Base-by-base conservation (phyloP, 2,888 invertebrate genomes). In the Orthosia cruda region DNA sequence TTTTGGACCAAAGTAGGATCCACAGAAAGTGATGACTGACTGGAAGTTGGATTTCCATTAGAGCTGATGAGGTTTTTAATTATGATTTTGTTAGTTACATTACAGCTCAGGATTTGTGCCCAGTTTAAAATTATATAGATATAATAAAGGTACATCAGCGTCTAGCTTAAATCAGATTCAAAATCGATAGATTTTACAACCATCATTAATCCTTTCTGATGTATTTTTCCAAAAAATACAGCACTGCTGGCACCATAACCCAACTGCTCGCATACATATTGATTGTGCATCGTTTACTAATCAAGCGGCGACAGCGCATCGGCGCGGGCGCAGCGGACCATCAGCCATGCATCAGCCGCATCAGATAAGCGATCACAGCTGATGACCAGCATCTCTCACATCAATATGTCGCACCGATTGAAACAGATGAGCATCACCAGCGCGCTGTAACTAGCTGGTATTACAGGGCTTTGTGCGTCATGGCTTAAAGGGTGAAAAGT, bases 361-460 rank as follows among this genome's bases (percentile, higher is more conserved):
- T 78, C 85, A 79, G 85, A 85, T 75, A 78, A 78, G 59, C 61
- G 58, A n/a, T n/a, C 55, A 18, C 49, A 32, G 47, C 58, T 65
- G 77, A 49, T 59, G 40, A 61, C 47, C 67, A 64, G 59, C 83
- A 50, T 32, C 49, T 57, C 40, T 49, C 50, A 32, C 73, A 54
- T 77, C 49, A 72, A 9, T 40, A 40, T 55, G 65, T 59, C 71
- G 13, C 32, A 13, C 11, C 67, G 71, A 75, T 75, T 50, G 67
- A 78, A 47, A 83, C 78, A 63, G 59, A 81, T 85, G 82, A 50
- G 13, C 63, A 4, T 54, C 59, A 40, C 23, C 52, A 23, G n/a
- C 4, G 5, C 7, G 18, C 16, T n/a, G 47, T 23, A 71, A 49
- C 50, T 11, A 16, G 5, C 4, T 49, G 66, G 4, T 16, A 3